Conservation (phyloP, 1,140 invertebrate genomes). For the Littorina saxatilis region DNA sequence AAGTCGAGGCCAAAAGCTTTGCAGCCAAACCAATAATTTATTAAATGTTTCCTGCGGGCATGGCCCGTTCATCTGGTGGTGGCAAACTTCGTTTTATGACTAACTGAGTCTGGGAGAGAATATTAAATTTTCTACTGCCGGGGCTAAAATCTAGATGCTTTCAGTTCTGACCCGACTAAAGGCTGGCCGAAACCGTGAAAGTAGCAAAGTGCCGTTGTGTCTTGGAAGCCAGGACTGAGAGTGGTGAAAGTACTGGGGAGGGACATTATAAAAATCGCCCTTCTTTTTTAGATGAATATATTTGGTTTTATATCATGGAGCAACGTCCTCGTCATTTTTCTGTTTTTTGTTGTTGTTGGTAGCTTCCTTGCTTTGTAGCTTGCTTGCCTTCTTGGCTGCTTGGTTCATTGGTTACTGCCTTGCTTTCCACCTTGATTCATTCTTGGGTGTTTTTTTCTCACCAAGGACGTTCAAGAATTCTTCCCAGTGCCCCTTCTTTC, state of each 20-base stretch:
- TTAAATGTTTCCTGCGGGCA: conserved; percentile 24
- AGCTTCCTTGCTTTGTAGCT: no score
- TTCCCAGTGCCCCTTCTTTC: no score
- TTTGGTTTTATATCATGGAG: no score
- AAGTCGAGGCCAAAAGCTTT: neutral
- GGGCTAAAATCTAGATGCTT: neutral
- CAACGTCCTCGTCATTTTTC: no score
- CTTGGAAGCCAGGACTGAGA: neutral
- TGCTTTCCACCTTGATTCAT: no score
- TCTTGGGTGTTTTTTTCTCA: no score
- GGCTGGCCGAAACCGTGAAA: conserved; percentile 3
- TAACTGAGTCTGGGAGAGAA: conserved; percentile 16
- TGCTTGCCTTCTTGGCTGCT: no score
- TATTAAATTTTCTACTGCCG: conserved; percentile 31
- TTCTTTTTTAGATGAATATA: no score
- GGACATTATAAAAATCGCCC: neutral
- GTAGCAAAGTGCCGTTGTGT: neutral
- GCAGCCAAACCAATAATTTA: conserved; percentile 18
- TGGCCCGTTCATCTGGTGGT: conserved; percentile 25
- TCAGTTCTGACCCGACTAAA: neutral
- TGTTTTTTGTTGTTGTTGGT: no score
- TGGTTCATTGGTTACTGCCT: no score
- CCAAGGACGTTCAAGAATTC: no score
- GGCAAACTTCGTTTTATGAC: conserved; percentile 31
- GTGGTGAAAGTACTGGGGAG: neutral